Conservation (phyloP, 2,113 vertebrate species). For the Crotalus viridis region DNA sequence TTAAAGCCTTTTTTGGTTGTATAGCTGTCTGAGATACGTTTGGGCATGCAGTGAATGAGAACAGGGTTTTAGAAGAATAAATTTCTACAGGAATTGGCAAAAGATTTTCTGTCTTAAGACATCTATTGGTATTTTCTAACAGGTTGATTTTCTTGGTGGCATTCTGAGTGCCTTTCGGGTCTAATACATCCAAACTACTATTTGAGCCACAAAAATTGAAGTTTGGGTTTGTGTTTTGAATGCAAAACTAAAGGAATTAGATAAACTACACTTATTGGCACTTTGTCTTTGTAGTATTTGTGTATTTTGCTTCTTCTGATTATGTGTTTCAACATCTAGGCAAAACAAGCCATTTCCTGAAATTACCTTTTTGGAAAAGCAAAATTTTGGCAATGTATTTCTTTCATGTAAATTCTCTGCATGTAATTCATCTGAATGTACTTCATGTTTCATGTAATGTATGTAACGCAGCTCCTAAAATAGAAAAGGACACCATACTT, state of each 20-base stretch:
- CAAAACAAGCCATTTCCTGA: slow-evolving; percentile 15
- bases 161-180: slow-evolving; percentile 31
- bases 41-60: not conserved
- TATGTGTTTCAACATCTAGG: slow-evolving; percentile 28
- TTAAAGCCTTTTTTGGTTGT: slow-evolving; percentile 7
- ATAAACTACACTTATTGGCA: slow-evolving; percentile 20
- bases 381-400: slow-evolving; percentile 21
- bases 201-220: not conserved
- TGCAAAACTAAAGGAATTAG: not conserved
- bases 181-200: slow-evolving; percentile 12
- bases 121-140: slow-evolving; percentile 11
- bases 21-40: not conserved
- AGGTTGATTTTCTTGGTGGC: not conserved
- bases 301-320: slow-evolving; percentile 2
- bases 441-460: slow-evolving; percentile 50
- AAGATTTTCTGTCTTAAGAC: slow-evolving; percentile 1
- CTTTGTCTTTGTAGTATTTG: not conserved
- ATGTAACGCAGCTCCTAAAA: slow-evolving; percentile 64
- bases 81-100: not conserved
- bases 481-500: slow-evolving; percentile 8
- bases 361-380: slow-evolving; percentile 8
- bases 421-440: slow-evolving; percentile 28
- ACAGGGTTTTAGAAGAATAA: not conserved
- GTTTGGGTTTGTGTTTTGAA: slow-evolving; percentile 7
- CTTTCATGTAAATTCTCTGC: slow-evolving; percentile 39